Percentiles rank a stretch among this genome's conserved stretches.
These are phyloP conservation scores for Drosophila ercepeae DNA, from an alignment of 1,140 invertebrate species.

Conservation along the genomic window DNA sequence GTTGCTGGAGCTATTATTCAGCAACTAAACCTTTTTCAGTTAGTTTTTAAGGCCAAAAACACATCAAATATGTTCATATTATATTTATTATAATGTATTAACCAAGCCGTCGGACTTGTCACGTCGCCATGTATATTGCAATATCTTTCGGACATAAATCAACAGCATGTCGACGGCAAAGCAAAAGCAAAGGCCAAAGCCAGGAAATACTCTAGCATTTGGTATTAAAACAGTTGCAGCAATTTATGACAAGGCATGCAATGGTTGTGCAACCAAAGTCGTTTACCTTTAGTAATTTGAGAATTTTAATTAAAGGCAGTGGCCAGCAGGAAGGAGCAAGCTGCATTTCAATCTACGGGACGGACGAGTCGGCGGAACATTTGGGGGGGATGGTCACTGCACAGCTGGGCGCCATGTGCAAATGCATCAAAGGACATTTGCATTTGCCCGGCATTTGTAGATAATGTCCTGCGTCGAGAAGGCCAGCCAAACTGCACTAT, in stretches of 20 bases:
- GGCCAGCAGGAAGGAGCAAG: constrained; percentile 13
- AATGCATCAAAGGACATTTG: constrained; percentile 65
- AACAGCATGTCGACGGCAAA: constrained; percentile 28
- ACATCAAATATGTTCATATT: constrained; percentile 19
- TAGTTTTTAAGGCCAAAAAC: not conserved
- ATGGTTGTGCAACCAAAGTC: constrained; percentile 39
- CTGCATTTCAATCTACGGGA: constrained; percentile 41
- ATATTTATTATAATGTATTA: constrained; percentile 23
- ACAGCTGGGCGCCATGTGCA: constrained; percentile 57
- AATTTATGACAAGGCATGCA: constrained; percentile 46
- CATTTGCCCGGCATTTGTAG: constrained; percentile 63
- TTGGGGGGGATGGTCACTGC: constrained; percentile 2
- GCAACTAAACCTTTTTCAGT: not conserved
- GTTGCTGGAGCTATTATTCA: not conserved
- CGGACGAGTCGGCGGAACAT: not conserved
- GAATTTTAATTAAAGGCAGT: constrained; percentile 74
- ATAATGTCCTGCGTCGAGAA: constrained; percentile 58
- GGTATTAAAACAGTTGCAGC: constrained; percentile 43
- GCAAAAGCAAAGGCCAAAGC: constrained; percentile 16
- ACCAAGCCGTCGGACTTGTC: not conserved
- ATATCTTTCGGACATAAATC: constrained; percentile 43
- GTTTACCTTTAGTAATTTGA: constrained; percentile 71
- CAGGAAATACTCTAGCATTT: constrained; percentile 25
- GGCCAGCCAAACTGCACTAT: constrained; percentile 44
- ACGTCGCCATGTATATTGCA: constrained; percentile 2